Percentiles rank a stretch among this genome's conserved stretches.
These are phyloP conservation scores for Hiodon alosoides DNA, from an alignment of 2,113 vertebrate species.

Conservation along the genomic window DNA sequence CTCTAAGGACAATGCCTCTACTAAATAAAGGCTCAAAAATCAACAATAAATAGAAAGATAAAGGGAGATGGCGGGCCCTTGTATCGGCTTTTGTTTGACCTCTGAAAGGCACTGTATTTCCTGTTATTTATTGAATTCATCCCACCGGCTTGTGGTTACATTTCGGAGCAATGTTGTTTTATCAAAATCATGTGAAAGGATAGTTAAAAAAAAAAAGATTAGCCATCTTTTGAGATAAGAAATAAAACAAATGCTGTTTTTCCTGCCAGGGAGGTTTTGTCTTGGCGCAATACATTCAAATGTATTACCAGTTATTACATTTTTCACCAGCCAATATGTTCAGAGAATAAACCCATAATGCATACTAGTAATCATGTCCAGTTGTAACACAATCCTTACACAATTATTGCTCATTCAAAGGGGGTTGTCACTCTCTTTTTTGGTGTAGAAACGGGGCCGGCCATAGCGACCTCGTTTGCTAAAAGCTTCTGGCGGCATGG, in stretches of 20 bases:
- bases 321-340: background rate
- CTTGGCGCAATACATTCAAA: background rate
- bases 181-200: slow-evolving; percentile 1
- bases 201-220: background rate
- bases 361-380: background rate
- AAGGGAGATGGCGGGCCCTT: too few species aligned
- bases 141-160: background rate
- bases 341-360: background rate
- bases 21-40: too few species aligned
- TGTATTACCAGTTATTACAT: background rate
- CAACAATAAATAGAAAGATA: too few species aligned
- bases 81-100: background rate
- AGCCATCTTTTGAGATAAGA: background rate
- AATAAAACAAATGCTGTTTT: background rate
- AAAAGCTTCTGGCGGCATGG: too few species aligned
- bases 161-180: background rate
- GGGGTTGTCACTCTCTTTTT: too few species aligned
- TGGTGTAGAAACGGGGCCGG: too few species aligned
- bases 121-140: background rate
- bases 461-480: too few species aligned
- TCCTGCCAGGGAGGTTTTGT: background rate
- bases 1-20: too few species aligned
- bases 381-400: background rate
- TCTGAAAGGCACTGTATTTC: background rate
- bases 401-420: too few species aligned